A percentile compares a stretch with the other conserved stretches of the same genome.
These are phyloP conservation scores for Cephalopholis sonnerati DNA, from an alignment of 2,113 vertebrate genomes.

Conservation along the genomic window DNA sequence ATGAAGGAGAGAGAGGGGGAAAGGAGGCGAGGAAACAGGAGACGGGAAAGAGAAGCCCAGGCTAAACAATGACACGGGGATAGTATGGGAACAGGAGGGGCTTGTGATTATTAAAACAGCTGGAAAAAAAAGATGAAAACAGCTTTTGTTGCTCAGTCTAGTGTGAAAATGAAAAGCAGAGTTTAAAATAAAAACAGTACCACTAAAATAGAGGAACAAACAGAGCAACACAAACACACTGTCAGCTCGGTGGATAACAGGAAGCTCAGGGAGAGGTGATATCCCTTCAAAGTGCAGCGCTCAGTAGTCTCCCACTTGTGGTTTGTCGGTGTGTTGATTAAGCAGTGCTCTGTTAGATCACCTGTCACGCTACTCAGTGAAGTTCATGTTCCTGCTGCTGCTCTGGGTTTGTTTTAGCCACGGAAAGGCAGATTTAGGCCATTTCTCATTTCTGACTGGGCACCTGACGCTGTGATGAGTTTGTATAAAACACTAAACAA, in stretches of 20 bases:
- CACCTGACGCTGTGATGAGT: not conserved
- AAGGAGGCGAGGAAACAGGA: not conserved
- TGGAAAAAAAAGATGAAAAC: not conserved
- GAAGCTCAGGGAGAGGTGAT: not conserved
- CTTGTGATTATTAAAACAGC: not conserved
- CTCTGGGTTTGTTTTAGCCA: constrained; percentile 10
- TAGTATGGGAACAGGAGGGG: not conserved
- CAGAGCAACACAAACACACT: not conserved
- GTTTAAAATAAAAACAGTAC: not conserved
- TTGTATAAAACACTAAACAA: constrained; percentile 11
- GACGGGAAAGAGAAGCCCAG: not conserved
- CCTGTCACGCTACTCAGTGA: constrained; percentile 11
- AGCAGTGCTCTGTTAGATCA: constrained; percentile 18
- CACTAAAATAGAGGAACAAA: not conserved
- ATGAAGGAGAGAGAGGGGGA: constrained; percentile 13
- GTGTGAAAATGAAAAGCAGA: not conserved
- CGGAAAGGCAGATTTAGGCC: not conserved
- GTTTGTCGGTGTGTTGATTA: constrained; percentile 27
- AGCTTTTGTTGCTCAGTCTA: not conserved
- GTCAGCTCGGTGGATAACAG: not conserved
- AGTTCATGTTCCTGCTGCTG: constrained; percentile 11
- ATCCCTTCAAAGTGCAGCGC: constrained; percentile 18
- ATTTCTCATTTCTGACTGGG: constrained; percentile 28
- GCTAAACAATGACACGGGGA: not conserved
- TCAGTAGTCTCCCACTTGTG: not conserved